Percentiles rank a stretch among this genome's conserved stretches.
phyloP scores from a whole-genome alignment of 2,888 invertebrate genomes.

The Hermodice carunculata region DNA sequence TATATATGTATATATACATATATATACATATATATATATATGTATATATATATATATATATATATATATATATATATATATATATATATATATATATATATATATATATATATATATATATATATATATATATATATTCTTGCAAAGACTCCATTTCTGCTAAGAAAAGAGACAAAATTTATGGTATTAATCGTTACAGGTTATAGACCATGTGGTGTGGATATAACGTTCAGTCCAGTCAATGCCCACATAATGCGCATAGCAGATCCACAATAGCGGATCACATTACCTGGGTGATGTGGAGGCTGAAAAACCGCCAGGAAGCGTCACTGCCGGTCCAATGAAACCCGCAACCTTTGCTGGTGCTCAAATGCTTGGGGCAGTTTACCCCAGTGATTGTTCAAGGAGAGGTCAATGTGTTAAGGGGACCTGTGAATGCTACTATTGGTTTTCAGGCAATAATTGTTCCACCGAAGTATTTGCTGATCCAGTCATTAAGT shows the following conservation, averaged over 20 bases:
- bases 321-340: background rate
- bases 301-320: background rate
- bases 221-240: slow-evolving; percentile 13
- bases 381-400: slow-evolving; percentile 32
- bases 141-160: background rate
- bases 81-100: no score
- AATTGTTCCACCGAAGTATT: slow-evolving; percentile 26
- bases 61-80: no score
- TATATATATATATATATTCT: background rate
- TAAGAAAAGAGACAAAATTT: background rate
- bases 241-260: slow-evolving; percentile 8
- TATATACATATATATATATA: no score
- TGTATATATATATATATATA: no score
- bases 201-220: slow-evolving; percentile 26
- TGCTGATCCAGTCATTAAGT: no score
- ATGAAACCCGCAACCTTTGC: background rate
- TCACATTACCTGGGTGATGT: slow-evolving; percentile 2
- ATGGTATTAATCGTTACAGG: slow-evolving; percentile 1
- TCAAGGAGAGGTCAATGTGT: slow-evolving; percentile 25
- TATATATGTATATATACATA: no score
- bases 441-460: slow-evolving; percentile 22
- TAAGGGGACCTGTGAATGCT: slow-evolving; percentile 25
- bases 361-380: slow-evolving; percentile 12
- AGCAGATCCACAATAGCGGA: slow-evolving; percentile 9
- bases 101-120: no score